Evolutionary conservation across 2,888 invertebrate species (phyloP), one percentile per base, ranked within the genome.

Genomic region (Punctoribates punctum): DNA sequence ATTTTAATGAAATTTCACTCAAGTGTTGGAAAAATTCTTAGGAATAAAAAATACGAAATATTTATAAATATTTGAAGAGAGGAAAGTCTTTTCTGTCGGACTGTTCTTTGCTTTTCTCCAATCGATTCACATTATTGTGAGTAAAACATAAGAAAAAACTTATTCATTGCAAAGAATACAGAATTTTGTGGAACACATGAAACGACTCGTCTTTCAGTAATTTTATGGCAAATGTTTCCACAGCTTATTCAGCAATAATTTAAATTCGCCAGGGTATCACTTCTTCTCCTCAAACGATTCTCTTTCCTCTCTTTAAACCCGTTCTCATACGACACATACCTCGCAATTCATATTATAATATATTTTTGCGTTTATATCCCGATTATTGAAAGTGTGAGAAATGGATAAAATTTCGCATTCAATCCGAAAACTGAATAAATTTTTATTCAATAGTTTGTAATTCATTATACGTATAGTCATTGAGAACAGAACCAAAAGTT

Each of bases 221-320:
- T 62, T 62, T 54, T 62, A 34, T 23, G 62, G 27, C 62, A 62
- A 62, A 62, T 62, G 29, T 62, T 62, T 62, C 27, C 62, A 62
- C 8, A 6, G 62, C 62, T 27, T 25, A 27, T 62, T 62, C 62
- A 62, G 62, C 62, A 62, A 62, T 62, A 62, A 62, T 62, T 62
- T 62, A 62, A 62, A 62, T 62, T 62, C 27, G 27, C 27, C 25
- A 25, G 6, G 27, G 29, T 62, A 62, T 62, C 62, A 62, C 20
- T 62, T 62, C 20, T 51, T 51, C n/a, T 48, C 42, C 3, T 54
- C 8, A 54, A 13, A 34, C 13, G 20, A 23, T 62, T 62, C 15
- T 20, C 27, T 62, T 62, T 4, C 62, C 25, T 8, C 23, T 27
- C 27, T 34, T 34, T 34, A 8, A 4, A 8, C 5, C 62, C 23